Evolutionary conservation across 2,113 vertebrate genomes (phyloP).

Genomic region (Oreochromis tanganicae): DNA sequence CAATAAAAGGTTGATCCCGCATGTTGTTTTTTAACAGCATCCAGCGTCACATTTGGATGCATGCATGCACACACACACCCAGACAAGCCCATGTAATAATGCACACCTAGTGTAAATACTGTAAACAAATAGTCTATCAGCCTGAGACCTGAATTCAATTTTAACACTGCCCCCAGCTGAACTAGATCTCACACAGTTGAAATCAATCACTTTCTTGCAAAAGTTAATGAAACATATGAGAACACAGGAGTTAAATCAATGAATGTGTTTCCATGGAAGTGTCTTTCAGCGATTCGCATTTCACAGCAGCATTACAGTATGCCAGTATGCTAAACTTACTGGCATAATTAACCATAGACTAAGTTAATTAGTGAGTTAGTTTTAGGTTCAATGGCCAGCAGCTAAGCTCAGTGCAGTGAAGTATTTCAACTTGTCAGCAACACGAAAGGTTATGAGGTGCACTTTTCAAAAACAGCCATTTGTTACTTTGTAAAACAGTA

Average conservation of each 20-base stretch:
- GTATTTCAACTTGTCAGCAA: background rate
- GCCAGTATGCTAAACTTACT: background rate
- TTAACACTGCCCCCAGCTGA: slow-evolving; percentile 22
- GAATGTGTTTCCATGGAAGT: background rate
- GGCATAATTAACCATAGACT: background rate
- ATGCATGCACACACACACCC: background rate
- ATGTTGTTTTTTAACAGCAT: background rate
- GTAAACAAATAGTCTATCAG: slow-evolving; percentile 31
- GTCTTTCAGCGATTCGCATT: slow-evolving; percentile 6
- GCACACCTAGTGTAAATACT: slow-evolving; percentile 6
- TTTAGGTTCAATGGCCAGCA: background rate
- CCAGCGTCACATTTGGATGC: background rate
- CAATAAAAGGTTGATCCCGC: background rate
- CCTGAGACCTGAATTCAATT: slow-evolving; percentile 26
- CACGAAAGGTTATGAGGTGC: background rate
- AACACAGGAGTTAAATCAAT: slow-evolving; percentile 43
- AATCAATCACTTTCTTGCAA: slow-evolving; percentile 50
- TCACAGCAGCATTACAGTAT: background rate
- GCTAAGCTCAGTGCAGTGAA: background rate
- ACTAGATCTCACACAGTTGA: slow-evolving; percentile 15
- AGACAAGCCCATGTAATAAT: background rate
- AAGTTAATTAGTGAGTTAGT: background rate
- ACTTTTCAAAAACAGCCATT: background rate
- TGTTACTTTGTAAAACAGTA: background rate
- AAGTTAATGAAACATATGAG: slow-evolving; percentile 54